phyloP scores from a whole-genome alignment of 2,113 vertebrate genomes.

The Artemisiospiza belli region DNA sequence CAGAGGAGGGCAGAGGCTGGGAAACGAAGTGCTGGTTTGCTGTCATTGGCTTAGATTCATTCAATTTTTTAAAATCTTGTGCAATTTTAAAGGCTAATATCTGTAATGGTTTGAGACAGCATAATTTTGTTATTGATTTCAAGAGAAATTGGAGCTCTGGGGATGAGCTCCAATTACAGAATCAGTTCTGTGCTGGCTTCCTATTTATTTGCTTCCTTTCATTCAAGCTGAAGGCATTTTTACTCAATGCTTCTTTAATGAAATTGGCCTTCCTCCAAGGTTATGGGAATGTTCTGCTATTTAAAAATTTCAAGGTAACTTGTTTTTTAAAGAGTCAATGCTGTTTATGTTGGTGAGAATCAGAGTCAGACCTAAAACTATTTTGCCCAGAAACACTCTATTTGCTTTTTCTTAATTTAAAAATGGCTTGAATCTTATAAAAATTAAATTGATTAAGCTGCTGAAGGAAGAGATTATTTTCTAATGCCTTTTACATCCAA shows the following conservation, averaged over 20 bases:
- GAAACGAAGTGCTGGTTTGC: neutral
- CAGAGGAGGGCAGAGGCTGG: neutral
- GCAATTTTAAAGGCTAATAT: neutral
- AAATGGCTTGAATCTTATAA: slow-evolving; percentile 17
- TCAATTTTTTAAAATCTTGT: rapidly evolving
- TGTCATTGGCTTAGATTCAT: neutral
- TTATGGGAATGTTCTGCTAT: neutral
- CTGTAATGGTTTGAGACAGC: neutral
- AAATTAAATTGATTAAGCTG: slow-evolving; percentile 14
- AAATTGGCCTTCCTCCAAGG: neutral
- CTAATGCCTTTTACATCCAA: neutral
- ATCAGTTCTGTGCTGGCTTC: neutral
- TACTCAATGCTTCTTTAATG: neutral
- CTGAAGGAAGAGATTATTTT: neutral
- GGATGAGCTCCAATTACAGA: neutral
- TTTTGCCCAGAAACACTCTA: neutral
- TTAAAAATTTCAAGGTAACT: neutral
- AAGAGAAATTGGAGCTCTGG: neutral
- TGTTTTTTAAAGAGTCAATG: neutral
- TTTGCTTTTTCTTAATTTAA: slow-evolving; percentile 49
- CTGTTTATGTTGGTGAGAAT: neutral
- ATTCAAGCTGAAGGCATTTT: slow-evolving; percentile 20
- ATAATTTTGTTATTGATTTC: neutral
- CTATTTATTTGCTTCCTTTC: neutral
- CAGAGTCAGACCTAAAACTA: neutral